A percentile compares a stretch with the other conserved stretches of the same genome.
Evolutionary conservation across 2,888 invertebrate genomes (phyloP).

Genomic region (Brenthis daphne): DNA sequence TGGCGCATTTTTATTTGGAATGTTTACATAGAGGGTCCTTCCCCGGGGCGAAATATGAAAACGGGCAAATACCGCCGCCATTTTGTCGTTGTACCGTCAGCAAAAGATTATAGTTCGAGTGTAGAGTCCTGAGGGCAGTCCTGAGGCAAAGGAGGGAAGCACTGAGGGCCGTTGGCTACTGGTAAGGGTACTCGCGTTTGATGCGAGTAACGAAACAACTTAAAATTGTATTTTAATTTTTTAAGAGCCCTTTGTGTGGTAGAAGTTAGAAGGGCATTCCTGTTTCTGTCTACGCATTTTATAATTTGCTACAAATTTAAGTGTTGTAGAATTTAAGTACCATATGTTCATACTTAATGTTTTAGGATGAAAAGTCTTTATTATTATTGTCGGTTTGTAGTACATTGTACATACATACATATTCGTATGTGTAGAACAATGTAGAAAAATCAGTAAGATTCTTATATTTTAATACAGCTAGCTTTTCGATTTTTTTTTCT

Average conservation of each 20-base stretch:
- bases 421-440: too few species aligned
- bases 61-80: slow-evolving; percentile 69
- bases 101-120: slow-evolving; percentile 52
- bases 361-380: not conserved
- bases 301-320: slow-evolving; percentile 15
- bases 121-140: slow-evolving; percentile 12
- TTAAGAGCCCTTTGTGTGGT: slow-evolving; percentile 26
- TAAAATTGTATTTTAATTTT: slow-evolving; percentile 35
- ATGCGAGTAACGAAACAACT: slow-evolving; percentile 15
- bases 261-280: slow-evolving; percentile 13
- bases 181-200: slow-evolving; percentile 28
- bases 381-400: too few species aligned
- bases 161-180: slow-evolving; percentile 31
- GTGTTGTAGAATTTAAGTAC: slow-evolving; percentile 8
- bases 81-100: slow-evolving; percentile 72
- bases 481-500: too few species aligned
- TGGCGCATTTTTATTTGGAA: slow-evolving; percentile 80
- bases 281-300: slow-evolving; percentile 1
- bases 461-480: too few species aligned
- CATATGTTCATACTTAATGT: slow-evolving; percentile 3
- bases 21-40: slow-evolving; percentile 78
- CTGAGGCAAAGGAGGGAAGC: not conserved
- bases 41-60: slow-evolving; percentile 47
- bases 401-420: too few species aligned
- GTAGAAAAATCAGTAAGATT: too few species aligned